These are phyloP conservation scores for Hetaerina titia DNA, from an alignment of 2,888 invertebrate genomes.

Conservation along the genomic window DNA sequence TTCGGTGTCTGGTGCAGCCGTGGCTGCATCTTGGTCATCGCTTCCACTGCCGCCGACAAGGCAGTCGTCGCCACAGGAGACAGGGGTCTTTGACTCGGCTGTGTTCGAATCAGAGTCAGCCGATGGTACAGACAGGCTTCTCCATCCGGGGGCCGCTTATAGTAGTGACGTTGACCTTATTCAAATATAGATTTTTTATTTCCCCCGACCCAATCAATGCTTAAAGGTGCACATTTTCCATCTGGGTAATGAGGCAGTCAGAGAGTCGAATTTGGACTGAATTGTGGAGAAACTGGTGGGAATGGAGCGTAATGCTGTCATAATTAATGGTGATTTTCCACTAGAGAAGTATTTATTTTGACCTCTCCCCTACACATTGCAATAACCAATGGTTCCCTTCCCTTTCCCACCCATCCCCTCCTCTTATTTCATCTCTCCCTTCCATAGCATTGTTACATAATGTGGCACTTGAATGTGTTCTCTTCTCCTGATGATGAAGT, in stretches of 20 bases:
- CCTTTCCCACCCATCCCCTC: no score
- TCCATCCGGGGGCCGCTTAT: background rate
- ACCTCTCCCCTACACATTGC: no score
- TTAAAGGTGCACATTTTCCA: constrained; percentile 5
- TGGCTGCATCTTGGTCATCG: constrained; percentile 20
- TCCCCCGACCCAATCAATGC: background rate
- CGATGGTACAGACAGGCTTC: constrained; percentile 39
- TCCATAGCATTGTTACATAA: no score
- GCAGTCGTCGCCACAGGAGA: constrained; percentile 52
- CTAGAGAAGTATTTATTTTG: no score
- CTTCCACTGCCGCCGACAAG: constrained; percentile 44
- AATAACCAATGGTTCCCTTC: no score
- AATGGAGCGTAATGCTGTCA: no score
- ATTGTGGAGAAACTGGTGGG: no score
- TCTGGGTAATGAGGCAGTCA: background rate
- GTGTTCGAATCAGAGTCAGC: constrained; percentile 48
- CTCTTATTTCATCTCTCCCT: no score
- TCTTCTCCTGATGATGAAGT: no score
- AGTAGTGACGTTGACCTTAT: constrained; percentile 24
- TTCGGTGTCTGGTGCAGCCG: constrained; percentile 18
- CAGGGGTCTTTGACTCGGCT: constrained; percentile 36
- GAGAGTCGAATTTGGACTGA: no score
- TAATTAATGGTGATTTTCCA: no score
- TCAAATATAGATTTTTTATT: background rate
- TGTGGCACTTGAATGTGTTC: no score